Evolutionary conservation across 2,113 vertebrate species (phyloP).

Genomic region (Toxostoma redivivum): DNA sequence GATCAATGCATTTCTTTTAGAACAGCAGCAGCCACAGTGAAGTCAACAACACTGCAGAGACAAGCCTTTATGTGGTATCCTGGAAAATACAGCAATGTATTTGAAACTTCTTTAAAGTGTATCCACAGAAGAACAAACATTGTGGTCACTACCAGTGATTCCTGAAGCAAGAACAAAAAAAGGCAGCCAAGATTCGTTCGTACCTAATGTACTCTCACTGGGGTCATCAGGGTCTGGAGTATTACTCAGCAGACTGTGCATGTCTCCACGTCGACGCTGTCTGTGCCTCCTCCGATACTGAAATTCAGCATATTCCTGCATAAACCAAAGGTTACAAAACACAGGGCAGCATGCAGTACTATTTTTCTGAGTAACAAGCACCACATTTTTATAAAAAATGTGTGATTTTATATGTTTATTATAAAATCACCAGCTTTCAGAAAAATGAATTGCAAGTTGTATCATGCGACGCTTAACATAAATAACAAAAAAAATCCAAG

Average conservation of each 20-base stretch:
- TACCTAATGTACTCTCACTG: constrained; percentile 85
- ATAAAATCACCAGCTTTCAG: constrained; percentile 71
- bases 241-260: constrained; percentile 88
- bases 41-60: not conserved
- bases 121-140: not conserved
- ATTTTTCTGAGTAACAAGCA: constrained; percentile 49
- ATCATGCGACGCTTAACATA: constrained; percentile 54
- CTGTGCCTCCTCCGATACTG: constrained; percentile 94
- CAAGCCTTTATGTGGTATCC: not conserved
- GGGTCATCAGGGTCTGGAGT: constrained; percentile 87
- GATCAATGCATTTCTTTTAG: not conserved
- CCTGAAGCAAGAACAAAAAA: not conserved
- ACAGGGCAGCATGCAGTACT: constrained; percentile 76
- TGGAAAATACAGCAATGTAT: not conserved
- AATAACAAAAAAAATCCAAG: not conserved
- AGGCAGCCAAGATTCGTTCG: not conserved
- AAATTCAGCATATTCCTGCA: constrained; percentile 97
- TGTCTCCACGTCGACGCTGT: constrained; percentile 88
- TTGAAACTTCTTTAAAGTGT: not conserved
- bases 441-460: constrained; percentile 54
- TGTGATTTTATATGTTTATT: constrained; percentile 72
- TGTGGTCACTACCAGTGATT: not conserved
- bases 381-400: constrained; percentile 54
- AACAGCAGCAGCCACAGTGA: not conserved
- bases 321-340: constrained; percentile 78